Percentiles rank a stretch among this genome's conserved stretches.
These are phyloP conservation scores for Pseudomugil gertrudae DNA, from an alignment of 2,797 vertebrate species.

Conservation along the genomic window DNA sequence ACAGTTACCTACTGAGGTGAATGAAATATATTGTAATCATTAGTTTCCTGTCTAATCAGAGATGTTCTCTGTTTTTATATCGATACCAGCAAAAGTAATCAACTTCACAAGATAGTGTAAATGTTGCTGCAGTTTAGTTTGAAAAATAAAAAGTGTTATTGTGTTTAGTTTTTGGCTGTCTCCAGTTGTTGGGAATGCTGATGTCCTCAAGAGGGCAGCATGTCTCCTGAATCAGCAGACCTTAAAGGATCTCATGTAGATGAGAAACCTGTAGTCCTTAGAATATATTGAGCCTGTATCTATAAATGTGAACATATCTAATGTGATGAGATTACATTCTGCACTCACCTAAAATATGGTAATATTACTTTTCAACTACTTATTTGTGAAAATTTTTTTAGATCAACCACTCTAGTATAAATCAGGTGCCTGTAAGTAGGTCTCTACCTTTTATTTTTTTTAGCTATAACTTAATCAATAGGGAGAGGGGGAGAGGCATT, in stretches of 20 bases:
- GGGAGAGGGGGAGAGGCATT: conserved; percentile 10
- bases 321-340: neutral
- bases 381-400: no score
- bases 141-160: neutral
- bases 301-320: neutral
- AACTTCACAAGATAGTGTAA: neutral
- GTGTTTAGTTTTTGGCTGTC: no score
- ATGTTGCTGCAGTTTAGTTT: no score
- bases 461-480: conserved; percentile 66
- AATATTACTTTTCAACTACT: neutral
- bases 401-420: neutral
- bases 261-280: neutral
- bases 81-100: neutral
- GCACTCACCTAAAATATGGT: neutral
- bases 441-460: conserved; percentile 36
- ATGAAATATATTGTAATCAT: no score
- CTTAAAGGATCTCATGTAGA: neutral
- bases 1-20: no score
- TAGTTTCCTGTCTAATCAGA: neutral
- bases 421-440: conserved; percentile 31
- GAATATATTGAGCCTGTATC: neutral
- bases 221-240: conserved; percentile 18
- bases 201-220: conserved; percentile 69
- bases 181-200: conserved; percentile 14
- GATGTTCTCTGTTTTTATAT: neutral